Base-by-base conservation (phyloP, 1,140 invertebrate genomes). In the Pissodes strobi region DNA sequence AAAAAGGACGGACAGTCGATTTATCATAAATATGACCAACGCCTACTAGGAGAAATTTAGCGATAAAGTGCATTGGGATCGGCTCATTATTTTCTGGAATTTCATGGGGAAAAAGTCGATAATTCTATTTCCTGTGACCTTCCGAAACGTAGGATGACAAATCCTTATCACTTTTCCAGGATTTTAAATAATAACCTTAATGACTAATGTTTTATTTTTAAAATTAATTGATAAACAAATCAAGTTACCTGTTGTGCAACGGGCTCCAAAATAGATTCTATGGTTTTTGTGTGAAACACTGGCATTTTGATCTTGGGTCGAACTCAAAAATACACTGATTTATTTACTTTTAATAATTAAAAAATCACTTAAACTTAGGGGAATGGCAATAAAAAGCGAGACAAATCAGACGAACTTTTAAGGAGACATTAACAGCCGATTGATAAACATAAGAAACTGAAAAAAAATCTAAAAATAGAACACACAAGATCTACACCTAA, bases 281-380 rank as follows among this genome's bases (percentile, higher is more conserved):
- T 99, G 58, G 96, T 99, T 87, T 98, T 99, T 66, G 97, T 99
- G 79, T 99, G 97, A 83, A 99, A 99, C 75, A 98, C 96, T 69
- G 97, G 97, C 97, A 99, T 99, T 78, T 85, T 90, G 38, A 25
- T 9, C 13, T 17, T 15, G 15, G 6, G 8, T 48, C 18, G n/a
- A 48, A 25, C 45, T 13, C 45, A 45, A 5, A 17, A 61, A 37
- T n/a, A 18, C 22, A 55, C 18, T 4, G 43, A 53, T 22, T 27
- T 18, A 6, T 38, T 18, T 10, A 19, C 25, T 19, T 15, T 52
- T 25, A 9, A 51, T 13, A 34, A 48, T 3, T n/a, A 18, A 60
- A 46, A 51, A n/a, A 15, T n/a, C 45, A 17, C 27, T n/a, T 6
- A 49, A 61, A 49, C 15, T 49, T 9, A 17, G 15, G 13, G 12